phyloP scores from a whole-genome alignment of 2,797 vertebrate genomes.

The Diplodus puntazzo region DNA sequence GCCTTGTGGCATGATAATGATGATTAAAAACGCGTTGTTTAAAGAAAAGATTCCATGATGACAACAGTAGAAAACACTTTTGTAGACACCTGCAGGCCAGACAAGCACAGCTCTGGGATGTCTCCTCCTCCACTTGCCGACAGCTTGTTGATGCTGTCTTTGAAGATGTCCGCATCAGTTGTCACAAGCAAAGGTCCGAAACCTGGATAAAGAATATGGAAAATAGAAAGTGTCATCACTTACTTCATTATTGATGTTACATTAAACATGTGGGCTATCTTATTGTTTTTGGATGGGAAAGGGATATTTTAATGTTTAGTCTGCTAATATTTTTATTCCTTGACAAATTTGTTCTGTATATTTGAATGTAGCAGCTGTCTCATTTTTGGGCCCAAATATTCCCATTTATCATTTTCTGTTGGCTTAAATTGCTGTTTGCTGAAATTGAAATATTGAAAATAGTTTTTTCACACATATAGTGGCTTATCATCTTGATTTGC shows the following conservation, averaged over 20 bases:
- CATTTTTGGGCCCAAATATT: background rate
- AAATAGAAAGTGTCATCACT: background rate
- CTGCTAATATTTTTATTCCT: too few relatives aligned
- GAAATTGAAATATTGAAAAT: too few relatives aligned
- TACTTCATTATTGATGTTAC: background rate
- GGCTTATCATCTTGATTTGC: too few relatives aligned
- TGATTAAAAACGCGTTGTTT: too few relatives aligned
- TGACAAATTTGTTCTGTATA: too few relatives aligned
- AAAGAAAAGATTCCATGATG: background rate
- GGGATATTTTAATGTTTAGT: too few relatives aligned
- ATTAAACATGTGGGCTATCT: background rate
- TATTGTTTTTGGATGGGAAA: too few relatives aligned
- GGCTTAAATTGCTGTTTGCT: too few relatives aligned
- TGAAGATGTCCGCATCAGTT: constrained; percentile 72
- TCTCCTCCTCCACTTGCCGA: constrained; percentile 71
- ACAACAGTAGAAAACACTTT: background rate
- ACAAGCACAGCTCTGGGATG: constrained; percentile 72
- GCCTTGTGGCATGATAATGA: too few relatives aligned
- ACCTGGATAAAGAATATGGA: constrained; percentile 28
- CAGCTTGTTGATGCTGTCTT: constrained; percentile 67
- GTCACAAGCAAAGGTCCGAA: constrained; percentile 77
- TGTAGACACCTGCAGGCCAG: constrained; percentile 76
- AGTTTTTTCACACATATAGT: too few relatives aligned
- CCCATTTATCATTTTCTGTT: too few relatives aligned
- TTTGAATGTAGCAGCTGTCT: too few relatives aligned